These are phyloP conservation scores for Pleuronectes platessa DNA, from an alignment of 2,113 vertebrate genomes.

Conservation along the genomic window DNA sequence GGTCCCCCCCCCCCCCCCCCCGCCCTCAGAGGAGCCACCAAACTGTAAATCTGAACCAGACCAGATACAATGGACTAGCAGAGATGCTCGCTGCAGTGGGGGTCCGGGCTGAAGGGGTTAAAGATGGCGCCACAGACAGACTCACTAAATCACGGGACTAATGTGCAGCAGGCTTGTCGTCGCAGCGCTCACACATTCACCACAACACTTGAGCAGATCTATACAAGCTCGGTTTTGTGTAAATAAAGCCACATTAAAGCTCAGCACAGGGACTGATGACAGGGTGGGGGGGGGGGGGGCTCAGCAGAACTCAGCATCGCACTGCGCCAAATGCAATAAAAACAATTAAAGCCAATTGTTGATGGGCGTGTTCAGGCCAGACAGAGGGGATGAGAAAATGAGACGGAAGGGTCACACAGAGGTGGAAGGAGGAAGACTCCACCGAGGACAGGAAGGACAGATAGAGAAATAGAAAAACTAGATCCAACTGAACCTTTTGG, in stretches of 20 bases:
- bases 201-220: slow-evolving; percentile 15
- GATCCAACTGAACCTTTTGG: slow-evolving; percentile 2
- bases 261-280: slow-evolving; percentile 7
- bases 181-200: slow-evolving; percentile 40
- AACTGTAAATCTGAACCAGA: slow-evolving; percentile 66
- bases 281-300: neutral
- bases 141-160: slow-evolving; percentile 72
- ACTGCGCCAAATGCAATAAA: slow-evolving; percentile 11
- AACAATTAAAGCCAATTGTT: slow-evolving; percentile 40
- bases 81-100: slow-evolving; percentile 13
- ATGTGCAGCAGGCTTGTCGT: slow-evolving; percentile 69
- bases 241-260: slow-evolving; percentile 47
- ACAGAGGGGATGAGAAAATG: neutral
- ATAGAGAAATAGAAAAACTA: slow-evolving; percentile 20
- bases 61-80: slow-evolving; percentile 50
- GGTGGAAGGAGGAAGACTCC: slow-evolving; percentile 40
- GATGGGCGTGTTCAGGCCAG: slow-evolving; percentile 5
- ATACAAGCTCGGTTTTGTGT: slow-evolving; percentile 1
- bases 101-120: neutral
- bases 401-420: slow-evolving; percentile 41
- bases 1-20: neutral
- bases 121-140: slow-evolving; percentile 54
- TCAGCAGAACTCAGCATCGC: slow-evolving; percentile 14
- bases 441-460: neutral
- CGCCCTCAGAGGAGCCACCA: slow-evolving; percentile 44